Evolutionary conservation across 2,113 vertebrate genomes (phyloP), one percentile per base, ranked within the genome.

Genomic region (Aleadryas rufinucha): DNA sequence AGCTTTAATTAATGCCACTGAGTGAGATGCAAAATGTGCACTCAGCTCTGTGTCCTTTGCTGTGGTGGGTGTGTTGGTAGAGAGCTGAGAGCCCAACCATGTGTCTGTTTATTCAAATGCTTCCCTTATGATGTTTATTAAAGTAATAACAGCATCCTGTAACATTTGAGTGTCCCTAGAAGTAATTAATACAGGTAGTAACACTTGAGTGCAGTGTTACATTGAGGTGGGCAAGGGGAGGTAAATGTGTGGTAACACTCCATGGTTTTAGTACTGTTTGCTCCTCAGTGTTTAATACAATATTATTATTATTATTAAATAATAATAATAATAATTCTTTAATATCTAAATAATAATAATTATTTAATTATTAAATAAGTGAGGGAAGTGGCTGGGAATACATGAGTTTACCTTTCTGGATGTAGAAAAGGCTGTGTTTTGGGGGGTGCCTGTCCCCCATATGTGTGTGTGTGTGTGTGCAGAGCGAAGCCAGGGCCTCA

Each of bases 361-460:
- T n/a, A n/a, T n/a, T n/a, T n/a, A n/a, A n/a, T n/a, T n/a, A n/a
- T n/a, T n/a, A n/a, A n/a, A n/a, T n/a, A n/a, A n/a, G 4, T 2
- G 24, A 39, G 52, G 37, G 5, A 31, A 28, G 30, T 22, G 39
- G 10, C 26, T 11, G 45, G 61, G 15, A 63, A 15, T 31, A 0
- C 8, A 19, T 33, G 57, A 20, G 19, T 45, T 71, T 12, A 1
- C 45, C 14, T 24, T 16, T 3, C 2, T 41, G 61, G 7, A 5
- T 35, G 3, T 3, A n/a, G 53, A 3, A 45, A 0, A 26, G 10
- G 21, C 88, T 35, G 72, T 28, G 57, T 1, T 31, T 31, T 16
- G 44, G 11, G 30, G 19, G 4, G 4, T 22, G 31, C 20, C 14
- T 54, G 39, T 47, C 3, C 52, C 16, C 9, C 11, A 0, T 1